Evolutionary conservation across 1,140 invertebrate species (phyloP).

Genomic region (Zaprionus capensis): DNA sequence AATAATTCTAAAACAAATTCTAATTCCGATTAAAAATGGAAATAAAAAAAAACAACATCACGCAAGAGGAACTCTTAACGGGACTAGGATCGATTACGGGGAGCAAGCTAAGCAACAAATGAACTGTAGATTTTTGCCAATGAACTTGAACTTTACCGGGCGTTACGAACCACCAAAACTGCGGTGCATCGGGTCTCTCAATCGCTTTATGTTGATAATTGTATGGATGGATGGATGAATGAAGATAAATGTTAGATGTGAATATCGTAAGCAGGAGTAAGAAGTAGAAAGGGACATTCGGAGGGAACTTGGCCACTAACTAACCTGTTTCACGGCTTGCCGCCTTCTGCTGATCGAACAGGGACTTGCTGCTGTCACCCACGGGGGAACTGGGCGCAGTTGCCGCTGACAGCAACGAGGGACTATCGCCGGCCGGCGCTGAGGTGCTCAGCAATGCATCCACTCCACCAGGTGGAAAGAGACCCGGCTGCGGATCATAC

Average conservation of each 20-base stretch:
- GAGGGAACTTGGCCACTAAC: slow-evolving; percentile 20
- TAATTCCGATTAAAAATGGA: slow-evolving; percentile 1
- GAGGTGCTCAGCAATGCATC: slow-evolving; percentile 73
- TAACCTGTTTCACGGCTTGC: slow-evolving; percentile 78
- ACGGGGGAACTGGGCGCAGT: slow-evolving; percentile 72
- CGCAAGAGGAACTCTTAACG: slow-evolving; percentile 14
- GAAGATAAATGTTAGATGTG: slow-evolving; percentile 76
- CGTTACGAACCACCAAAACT: slow-evolving; percentile 80
- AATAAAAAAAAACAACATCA: slow-evolving; percentile 22
- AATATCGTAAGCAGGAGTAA: slow-evolving; percentile 36
- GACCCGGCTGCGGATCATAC: slow-evolving; percentile 44
- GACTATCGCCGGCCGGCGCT: slow-evolving; percentile 61
- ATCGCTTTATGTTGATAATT: slow-evolving; percentile 36
- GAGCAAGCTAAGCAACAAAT: slow-evolving; percentile 61
- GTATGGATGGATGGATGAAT: slow-evolving; percentile 41
- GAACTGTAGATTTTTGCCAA: slow-evolving; percentile 51
- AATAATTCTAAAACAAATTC: not conserved
- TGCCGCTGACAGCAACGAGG: slow-evolving; percentile 47
- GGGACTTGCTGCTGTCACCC: slow-evolving; percentile 75
- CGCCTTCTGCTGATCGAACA: slow-evolving; percentile 63
- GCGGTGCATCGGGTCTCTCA: slow-evolving; percentile 76
- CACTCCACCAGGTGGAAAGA: slow-evolving; percentile 76
- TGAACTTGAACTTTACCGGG: slow-evolving; percentile 74
- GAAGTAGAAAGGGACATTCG: slow-evolving; percentile 1
- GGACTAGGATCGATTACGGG: slow-evolving; percentile 52